Base-by-base conservation (phyloP, 2,888 invertebrate species). In the Coelopa pilipes region DNA sequence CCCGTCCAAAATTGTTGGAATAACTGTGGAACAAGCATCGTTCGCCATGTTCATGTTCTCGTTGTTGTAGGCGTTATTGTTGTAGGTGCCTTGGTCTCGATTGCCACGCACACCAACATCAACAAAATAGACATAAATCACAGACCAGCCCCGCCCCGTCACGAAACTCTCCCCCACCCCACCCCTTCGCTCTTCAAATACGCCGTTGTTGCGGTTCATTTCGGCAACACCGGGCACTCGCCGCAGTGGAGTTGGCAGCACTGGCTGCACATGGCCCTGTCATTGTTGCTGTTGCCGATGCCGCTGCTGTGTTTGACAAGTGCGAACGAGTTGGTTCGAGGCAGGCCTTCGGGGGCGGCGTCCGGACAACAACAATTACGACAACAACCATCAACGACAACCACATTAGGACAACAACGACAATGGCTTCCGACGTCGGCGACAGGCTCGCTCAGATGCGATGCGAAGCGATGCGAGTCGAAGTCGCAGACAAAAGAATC, bases 51-150 rank as follows among this genome's bases (percentile, higher is more conserved):
- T 34, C 12, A 46, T 62, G 53, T 53, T 53, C 34, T 34, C 7
- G 34, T 34, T 34, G 34, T 34, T 34, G n/a, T n/a, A n/a, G n/a
- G n/a, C 7, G 34, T 34, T 34, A 7, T 34, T 34, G 34, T 34
- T 34, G 34, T 34, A 4, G 34, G 2, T 34, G 34, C 7, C 34
- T 34, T 34, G 7, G 34, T 34, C 34, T 34, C 34, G 60, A 19
- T 62, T 34, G 34, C 9, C 62, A 13, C 19, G 62, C 70, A 50
- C 70, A 70, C 34, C 50, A 70, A 15, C 47, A 53, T 34, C 15
- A 68, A n/a, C 15, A 68, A n/a, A 45, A 47, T 24, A 53, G 34
- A 70, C 62, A 50, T 70, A 63, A 70, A 70, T 70, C 63, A 63
- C 70, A 49, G 47, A 19, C 57, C 34, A 19, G 55, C 34, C 68